A percentile compares a stretch with the other conserved stretches of the same genome.
phyloP scores from a whole-genome alignment of 2,888 invertebrate species.

The Acleris sparsana region DNA sequence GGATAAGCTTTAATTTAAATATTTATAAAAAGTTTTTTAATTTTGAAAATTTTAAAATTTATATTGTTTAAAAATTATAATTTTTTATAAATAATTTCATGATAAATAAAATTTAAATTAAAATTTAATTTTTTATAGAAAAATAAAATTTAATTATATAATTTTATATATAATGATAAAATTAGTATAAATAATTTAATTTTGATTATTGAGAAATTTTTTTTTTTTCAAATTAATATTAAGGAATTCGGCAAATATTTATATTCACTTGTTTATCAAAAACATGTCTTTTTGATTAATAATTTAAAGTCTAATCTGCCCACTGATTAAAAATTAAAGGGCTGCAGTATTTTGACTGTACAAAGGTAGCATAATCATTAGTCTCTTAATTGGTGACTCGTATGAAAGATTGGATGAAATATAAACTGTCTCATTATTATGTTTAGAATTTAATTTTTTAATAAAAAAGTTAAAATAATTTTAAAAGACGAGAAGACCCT shows the following conservation, averaged over 20 bases:
- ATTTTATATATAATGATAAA: constrained; percentile 77
- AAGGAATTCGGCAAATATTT: constrained; percentile 86
- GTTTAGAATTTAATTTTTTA: constrained; percentile 75
- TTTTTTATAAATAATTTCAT: constrained; percentile 76
- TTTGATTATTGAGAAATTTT: no score
- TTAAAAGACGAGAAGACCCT: constrained; percentile 91
- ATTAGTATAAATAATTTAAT: constrained; percentile 47
- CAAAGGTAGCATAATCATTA: constrained; percentile 91
- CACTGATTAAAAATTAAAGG: constrained; percentile 87
- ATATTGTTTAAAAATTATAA: constrained; percentile 81
- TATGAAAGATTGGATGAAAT: constrained; percentile 89
- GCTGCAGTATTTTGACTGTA: constrained; percentile 91
- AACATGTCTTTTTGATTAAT: constrained; percentile 87
- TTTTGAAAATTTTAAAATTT: constrained; percentile 81
- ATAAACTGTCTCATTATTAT: constrained; percentile 81
- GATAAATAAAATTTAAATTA: constrained; percentile 52
- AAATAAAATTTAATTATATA: constrained; percentile 68
- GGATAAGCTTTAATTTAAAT: constrained; percentile 85
- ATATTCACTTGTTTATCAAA: constrained; percentile 90
- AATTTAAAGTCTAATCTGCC: constrained; percentile 88
- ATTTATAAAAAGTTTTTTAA: constrained; percentile 65
- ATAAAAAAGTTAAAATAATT: constrained; percentile 86
- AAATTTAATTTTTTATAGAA: constrained; percentile 74
- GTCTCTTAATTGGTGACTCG: constrained; percentile 91
- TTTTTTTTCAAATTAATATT: constrained; percentile 72